A percentile compares a stretch with the other conserved stretches of the same genome.
Evolutionary conservation across 2,113 vertebrate species (phyloP).

Genomic region (Thryonomys swinderianus): DNA sequence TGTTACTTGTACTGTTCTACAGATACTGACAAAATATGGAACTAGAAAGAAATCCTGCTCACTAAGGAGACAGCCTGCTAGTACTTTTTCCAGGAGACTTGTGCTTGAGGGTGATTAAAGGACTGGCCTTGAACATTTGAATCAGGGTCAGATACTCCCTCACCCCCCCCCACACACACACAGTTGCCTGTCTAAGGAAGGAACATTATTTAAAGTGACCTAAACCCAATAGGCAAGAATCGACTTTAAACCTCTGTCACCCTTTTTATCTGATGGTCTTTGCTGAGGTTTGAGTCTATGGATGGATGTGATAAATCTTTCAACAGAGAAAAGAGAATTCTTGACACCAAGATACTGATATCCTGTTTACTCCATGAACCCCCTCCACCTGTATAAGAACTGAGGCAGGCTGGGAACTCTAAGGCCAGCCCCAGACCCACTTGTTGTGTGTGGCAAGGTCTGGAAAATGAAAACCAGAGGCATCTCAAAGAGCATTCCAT

Average conservation of each 20-base stretch:
- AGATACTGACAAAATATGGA: background rate
- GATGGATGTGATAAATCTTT: slow-evolving; percentile 13
- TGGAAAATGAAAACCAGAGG: slow-evolving; percentile 74
- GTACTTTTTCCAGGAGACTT: background rate
- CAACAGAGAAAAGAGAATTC: background rate
- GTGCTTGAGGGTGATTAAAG: background rate
- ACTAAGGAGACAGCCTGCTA: background rate
- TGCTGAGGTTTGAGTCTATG: background rate
- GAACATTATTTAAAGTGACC: background rate
- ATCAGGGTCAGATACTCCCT: background rate
- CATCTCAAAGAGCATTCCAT: slow-evolving; percentile 62
- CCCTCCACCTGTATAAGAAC: background rate
- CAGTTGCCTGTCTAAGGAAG: background rate
- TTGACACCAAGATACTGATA: background rate
- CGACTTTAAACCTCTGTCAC: background rate
- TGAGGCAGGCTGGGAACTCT: background rate
- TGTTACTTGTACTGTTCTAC: background rate
- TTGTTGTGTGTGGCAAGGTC: slow-evolving; percentile 60
- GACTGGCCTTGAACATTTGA: background rate
- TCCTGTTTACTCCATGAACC: background rate
- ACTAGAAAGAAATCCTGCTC: background rate
- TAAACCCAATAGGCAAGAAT: background rate
- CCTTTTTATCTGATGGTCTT: background rate
- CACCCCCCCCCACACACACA: too few relatives aligned
- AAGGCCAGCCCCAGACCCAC: slow-evolving; percentile 19